These are phyloP conservation scores for Zaprionus kolodkinae DNA, from an alignment of 1,140 invertebrate genomes.

Conservation along the genomic window DNA sequence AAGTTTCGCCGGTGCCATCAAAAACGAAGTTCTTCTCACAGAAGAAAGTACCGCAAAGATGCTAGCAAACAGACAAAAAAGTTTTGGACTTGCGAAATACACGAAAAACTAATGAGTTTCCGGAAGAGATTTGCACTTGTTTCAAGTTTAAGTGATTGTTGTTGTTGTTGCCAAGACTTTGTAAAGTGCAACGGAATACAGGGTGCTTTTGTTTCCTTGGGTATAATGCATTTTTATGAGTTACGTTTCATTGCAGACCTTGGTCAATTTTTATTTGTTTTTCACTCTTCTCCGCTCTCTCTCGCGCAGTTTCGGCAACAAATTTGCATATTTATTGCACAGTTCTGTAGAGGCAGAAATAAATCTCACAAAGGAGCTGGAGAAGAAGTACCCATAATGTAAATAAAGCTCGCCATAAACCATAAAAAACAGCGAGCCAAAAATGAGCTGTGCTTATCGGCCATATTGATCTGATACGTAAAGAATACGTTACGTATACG, in stretches of 20 bases:
- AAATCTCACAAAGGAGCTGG: constrained; percentile 53
- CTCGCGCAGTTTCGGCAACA: constrained; percentile 27
- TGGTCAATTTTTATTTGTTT: constrained; percentile 44
- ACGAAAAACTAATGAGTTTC: constrained; percentile 71
- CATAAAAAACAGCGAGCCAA: constrained; percentile 53
- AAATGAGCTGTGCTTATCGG: constrained; percentile 57
- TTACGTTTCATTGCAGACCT: not conserved
- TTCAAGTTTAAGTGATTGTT: constrained; percentile 67
- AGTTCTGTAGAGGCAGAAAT: constrained; percentile 62
- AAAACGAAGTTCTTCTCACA: constrained; percentile 33
- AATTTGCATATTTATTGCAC: constrained; percentile 82
- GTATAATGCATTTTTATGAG: constrained; percentile 67
- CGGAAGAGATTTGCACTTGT: constrained; percentile 56
- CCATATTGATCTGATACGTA: constrained; percentile 63
- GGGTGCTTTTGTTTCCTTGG: not conserved
- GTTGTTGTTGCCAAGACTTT: constrained; percentile 29
- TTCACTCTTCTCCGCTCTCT: constrained; percentile 9
- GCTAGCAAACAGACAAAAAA: constrained; percentile 29
- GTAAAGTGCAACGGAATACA: not conserved
- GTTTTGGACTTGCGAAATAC: constrained; percentile 6
- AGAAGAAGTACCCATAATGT: constrained; percentile 44
- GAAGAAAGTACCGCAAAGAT: constrained; percentile 3
- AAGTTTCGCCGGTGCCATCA: constrained; percentile 28
- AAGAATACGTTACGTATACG: constrained; percentile 2
- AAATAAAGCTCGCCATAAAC: constrained; percentile 57